These are phyloP conservation scores for Acanthosepion lycidas DNA, from an alignment of 2,888 invertebrate species.

Conservation along the genomic window DNA sequence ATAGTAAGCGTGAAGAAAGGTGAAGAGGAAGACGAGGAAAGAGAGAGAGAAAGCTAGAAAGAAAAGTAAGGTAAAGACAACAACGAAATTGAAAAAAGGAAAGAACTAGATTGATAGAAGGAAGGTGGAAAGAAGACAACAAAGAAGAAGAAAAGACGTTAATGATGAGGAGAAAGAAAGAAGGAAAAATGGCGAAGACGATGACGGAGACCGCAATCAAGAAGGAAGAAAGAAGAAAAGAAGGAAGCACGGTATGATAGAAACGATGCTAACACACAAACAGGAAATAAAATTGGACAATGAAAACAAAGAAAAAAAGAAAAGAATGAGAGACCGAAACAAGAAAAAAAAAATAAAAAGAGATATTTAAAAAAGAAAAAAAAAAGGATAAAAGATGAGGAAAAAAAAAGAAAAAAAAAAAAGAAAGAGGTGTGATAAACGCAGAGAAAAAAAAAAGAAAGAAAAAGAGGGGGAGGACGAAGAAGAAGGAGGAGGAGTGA, in stretches of 20 bases:
- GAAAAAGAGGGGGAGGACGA: background rate
- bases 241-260: background rate
- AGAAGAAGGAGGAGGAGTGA: background rate
- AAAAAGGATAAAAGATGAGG: background rate
- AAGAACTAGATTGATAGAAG: no score
- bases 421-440: background rate
- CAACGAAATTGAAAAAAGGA: no score
- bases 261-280: background rate
- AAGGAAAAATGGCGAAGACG: no score
- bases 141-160: background rate
- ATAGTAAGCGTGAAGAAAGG: no score
- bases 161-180: no score
- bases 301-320: background rate
- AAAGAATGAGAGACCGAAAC: background rate
- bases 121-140: no score
- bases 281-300: background rate
- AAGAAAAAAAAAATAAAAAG: background rate
- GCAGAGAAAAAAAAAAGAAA: background rate
- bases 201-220: no score
- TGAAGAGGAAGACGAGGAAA: no score
- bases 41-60: no score
- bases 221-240: no score
- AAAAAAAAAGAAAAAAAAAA: background rate
- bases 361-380: background rate
- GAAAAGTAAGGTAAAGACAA: no score